These are phyloP conservation scores for Siniperca chuatsi DNA, from an alignment of 2,113 vertebrate species.

Conservation along the genomic window DNA sequence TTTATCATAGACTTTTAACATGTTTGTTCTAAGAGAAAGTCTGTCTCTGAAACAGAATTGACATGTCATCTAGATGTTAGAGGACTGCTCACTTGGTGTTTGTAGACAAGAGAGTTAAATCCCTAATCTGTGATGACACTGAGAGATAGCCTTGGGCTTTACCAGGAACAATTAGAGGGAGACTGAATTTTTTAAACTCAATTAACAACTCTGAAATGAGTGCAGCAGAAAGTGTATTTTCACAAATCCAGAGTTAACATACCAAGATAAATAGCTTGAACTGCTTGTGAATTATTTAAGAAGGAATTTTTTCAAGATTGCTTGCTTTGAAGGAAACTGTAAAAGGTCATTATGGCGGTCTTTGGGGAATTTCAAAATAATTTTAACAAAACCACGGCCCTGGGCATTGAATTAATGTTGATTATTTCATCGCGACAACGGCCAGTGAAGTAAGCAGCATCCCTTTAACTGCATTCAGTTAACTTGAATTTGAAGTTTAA, in stretches of 20 bases:
- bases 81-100: conserved; percentile 19
- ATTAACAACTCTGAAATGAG: conserved; percentile 34
- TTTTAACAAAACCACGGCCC: not conserved
- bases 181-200: conserved; percentile 27
- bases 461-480: not conserved
- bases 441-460: not conserved
- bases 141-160: conserved; percentile 42
- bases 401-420: conserved; percentile 15
- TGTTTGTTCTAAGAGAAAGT: not conserved
- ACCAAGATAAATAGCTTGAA: conserved; percentile 17
- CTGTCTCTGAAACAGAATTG: conserved; percentile 7
- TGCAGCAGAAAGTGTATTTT: conserved; percentile 20
- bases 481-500: not conserved
- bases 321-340: conserved; percentile 21
- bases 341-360: not conserved
- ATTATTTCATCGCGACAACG: not conserved
- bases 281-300: conserved; percentile 8
- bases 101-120: conserved; percentile 42
- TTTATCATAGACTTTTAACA: conserved; percentile 7
- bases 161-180: conserved; percentile 43
- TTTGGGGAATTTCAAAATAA: conserved; percentile 28
- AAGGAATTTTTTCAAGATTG: not conserved
- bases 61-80: conserved; percentile 33
- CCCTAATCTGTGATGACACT: conserved; percentile 51
- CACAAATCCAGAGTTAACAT: conserved; percentile 13